Base-by-base conservation (phyloP, 2,888 invertebrate genomes). In the Rhagonycha fulva region DNA sequence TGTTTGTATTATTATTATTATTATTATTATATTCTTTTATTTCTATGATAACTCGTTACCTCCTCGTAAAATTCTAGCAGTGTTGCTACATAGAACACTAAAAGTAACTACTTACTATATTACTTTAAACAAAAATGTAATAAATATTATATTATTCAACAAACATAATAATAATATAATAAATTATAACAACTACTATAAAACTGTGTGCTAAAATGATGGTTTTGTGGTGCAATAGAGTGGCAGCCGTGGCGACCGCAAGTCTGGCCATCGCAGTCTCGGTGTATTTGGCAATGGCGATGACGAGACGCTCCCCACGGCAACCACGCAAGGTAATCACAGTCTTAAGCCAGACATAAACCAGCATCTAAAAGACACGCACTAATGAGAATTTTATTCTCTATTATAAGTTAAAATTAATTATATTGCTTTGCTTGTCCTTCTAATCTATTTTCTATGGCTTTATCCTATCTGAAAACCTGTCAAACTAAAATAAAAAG, bases 11-110 rank as follows among this genome's bases (percentile, higher is more conserved):
- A 82, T 81, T 79, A 78, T 78, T 79, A 82, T 81, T 79, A 78
- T 78, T 79, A 79, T 76, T 62, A 81, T 81, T 80, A 78, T 78
- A 82, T 81, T 78, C 79, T 82, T 81, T 80, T 80, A 80, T 84
- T 82, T 83, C 82, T 84, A 78, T 84, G 80, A 86, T 84, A 84
- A 86, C 82, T 88, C 88, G 88, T 88, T 87, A 87, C 88, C 88
- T 88, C 88, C 88, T 88, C 88, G 87, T 85, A 82, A 82, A 80
- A 80, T 72, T 75, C 77, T 76, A 74, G 67, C 73, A 73, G 71
- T 76, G 73, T 78, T 73, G 74, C 70, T 47, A 73, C 66, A 72
- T 67, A 76, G 68, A 72, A 76, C 72, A 70, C 69, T 72, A 75
- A 72, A 77, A 73, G 62, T 63, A 19, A 19, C 19, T 19, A 19